Evolutionary conservation across 2,113 vertebrate species (phyloP), one percentile per base, ranked within the genome.

Genomic region (Fulmarus glacialis): DNA sequence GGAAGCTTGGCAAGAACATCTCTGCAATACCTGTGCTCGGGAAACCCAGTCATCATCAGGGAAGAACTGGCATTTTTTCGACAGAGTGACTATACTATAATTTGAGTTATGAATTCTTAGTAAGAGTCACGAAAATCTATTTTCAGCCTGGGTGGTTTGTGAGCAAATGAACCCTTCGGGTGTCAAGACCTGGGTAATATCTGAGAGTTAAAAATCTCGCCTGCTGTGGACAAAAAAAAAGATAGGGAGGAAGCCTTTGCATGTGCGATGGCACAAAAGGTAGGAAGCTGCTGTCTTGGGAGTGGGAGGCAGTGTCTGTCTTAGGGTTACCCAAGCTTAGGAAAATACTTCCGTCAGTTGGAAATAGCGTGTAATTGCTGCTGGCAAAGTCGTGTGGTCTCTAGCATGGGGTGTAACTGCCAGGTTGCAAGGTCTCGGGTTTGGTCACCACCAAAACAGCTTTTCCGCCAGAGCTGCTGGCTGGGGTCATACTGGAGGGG

Each of bases 11-110:
- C 40, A 67, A 42, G 53, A 50, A 30, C 5, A 1, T 22, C 22
- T 15, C 19, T 1, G 8, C 27, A 6, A 4, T 50, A 14, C n/a
- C 66, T 32, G n/a, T 0, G 2, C 66, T 73, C 1, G 0, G 47
- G 23, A 40, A 52, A 26, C n/a, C 23, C 23, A 4, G 19, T 23
- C 8, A 1, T 32, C 11, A 5, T 2, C n/a, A 8, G 64, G 34
- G 52, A 32, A n/a, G 16, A 58, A 4, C 23, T 29, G 36, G 13
- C 7, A 3, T 36, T 50, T 48, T 43, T 20, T 34, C 2, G 4
- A 27, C 30, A 16, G 40, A 36, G 36, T 40, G 71, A 47, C 58
- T 71, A 4, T 24, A 38, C 27, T 1, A 2, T 70, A 17, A 26
- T 21, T 43, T 24, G 63, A 29, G 27, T 11, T 82, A 59, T 26